Evolutionary conservation across 2,797 vertebrate species (phyloP).

Genomic region (Pseudochirops cupreus): DNA sequence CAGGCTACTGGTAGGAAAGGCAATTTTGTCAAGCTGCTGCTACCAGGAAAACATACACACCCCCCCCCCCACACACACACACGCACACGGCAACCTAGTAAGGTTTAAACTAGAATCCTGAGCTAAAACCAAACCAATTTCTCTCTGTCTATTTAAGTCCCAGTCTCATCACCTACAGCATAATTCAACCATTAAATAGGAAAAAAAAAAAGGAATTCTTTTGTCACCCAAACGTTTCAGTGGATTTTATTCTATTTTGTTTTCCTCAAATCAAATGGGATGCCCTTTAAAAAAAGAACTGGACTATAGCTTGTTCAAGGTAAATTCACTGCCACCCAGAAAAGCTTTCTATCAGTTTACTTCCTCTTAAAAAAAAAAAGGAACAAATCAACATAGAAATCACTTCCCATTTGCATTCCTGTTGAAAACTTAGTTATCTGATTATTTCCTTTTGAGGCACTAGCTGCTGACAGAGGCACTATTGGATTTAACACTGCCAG

Average conservation of each 20-base stretch:
- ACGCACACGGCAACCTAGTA: slow-evolving; percentile 31
- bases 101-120: slow-evolving; percentile 73
- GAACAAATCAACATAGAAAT: slow-evolving; percentile 23
- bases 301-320: not conserved
- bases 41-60: slow-evolving; percentile 59
- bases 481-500: not conserved
- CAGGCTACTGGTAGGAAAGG: slow-evolving; percentile 82
- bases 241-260: slow-evolving; percentile 62
- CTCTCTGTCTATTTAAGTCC: slow-evolving; percentile 80
- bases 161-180: slow-evolving; percentile 56
- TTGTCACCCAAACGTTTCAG: slow-evolving; percentile 52
- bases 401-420: not conserved
- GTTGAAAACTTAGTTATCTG: slow-evolving; percentile 37
- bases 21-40: slow-evolving; percentile 82
- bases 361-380: slow-evolving; percentile 9
- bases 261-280: slow-evolving; percentile 49
- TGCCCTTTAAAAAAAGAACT: slow-evolving; percentile 39
- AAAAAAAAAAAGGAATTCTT: slow-evolving; percentile 30
- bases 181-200: slow-evolving; percentile 51
- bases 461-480: slow-evolving; percentile 9
- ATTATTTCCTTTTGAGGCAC: not conserved
- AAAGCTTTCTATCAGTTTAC: slow-evolving; percentile 42
- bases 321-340: not conserved
- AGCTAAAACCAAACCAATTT: slow-evolving; percentile 69
- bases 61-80: not conserved